Conservation (phyloP, 2,888 invertebrate genomes). For the Malachius bipustulatus region DNA sequence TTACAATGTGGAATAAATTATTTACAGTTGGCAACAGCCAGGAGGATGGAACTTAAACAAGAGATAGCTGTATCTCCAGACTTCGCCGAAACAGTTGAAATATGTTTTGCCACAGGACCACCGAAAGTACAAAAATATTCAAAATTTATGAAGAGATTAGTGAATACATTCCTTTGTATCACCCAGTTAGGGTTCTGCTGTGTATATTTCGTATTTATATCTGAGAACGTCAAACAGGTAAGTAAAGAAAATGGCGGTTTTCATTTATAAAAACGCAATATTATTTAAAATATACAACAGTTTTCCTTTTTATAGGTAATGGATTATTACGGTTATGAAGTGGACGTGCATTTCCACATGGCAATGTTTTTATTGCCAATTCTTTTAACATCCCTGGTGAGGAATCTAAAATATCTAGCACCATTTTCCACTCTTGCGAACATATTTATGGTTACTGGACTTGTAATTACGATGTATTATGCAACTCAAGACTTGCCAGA, state of each 20-base stretch:
- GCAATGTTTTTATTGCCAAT: slow-evolving; percentile 60
- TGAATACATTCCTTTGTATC: slow-evolving; percentile 79
- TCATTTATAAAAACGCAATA: no score
- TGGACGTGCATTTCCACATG: slow-evolving; percentile 63
- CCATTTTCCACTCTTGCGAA: slow-evolving; percentile 71
- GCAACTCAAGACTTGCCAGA: slow-evolving; percentile 60
- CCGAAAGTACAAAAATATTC: slow-evolving; percentile 48
- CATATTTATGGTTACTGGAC: slow-evolving; percentile 59
- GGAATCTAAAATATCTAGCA: slow-evolving; percentile 64
- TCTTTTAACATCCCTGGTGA: slow-evolving; percentile 59
- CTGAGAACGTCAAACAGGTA: slow-evolving; percentile 72
- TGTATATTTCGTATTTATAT: slow-evolving; percentile 91
- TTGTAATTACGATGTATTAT: slow-evolving; percentile 67
- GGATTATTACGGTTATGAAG: slow-evolving; percentile 47
- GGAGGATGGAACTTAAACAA: slow-evolving; percentile 48
- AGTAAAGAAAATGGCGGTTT: no score
- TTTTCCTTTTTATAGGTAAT: slow-evolving; percentile 46
- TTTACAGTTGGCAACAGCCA: slow-evolving; percentile 55
- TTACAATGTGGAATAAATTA: slow-evolving; percentile 13
- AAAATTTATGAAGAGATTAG: slow-evolving; percentile 51
- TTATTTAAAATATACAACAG: neutral
- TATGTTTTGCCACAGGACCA: slow-evolving; percentile 70
- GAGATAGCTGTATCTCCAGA: slow-evolving; percentile 49
- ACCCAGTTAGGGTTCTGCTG: slow-evolving; percentile 99
- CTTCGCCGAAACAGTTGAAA: slow-evolving; percentile 72